Evolutionary conservation across 2,113 vertebrate species (phyloP).

Genomic region (Hippopotamus amphibius): DNA sequence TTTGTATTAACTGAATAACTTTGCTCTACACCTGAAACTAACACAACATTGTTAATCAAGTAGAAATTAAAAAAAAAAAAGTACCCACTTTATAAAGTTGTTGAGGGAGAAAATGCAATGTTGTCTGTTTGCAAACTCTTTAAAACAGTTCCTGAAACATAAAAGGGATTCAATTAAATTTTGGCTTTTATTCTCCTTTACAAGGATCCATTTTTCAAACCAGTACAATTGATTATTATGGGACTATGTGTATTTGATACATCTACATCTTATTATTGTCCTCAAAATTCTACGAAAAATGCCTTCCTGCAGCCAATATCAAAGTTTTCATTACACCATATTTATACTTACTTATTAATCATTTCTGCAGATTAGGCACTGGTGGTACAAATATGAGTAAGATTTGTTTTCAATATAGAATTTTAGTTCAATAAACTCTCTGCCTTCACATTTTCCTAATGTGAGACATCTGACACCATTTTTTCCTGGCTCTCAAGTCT

Average conservation of each 20-base stretch:
- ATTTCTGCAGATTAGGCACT: background rate
- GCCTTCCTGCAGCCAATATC: background rate
- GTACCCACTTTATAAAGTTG: background rate
- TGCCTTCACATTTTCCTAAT: background rate
- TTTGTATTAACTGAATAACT: background rate
- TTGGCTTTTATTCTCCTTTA: background rate
- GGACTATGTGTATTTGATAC: background rate
- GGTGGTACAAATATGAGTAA: background rate
- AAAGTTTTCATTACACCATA: constrained; percentile 36
- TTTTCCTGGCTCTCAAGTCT: background rate
- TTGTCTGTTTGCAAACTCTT: background rate
- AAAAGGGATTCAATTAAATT: constrained; percentile 39
- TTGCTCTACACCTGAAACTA: background rate
- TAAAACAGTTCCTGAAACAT: background rate
- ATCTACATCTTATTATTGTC: background rate
- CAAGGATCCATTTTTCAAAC: constrained; percentile 12
- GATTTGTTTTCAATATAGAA: background rate
- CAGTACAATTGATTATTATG: background rate
- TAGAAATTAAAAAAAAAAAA: background rate
- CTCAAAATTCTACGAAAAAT: constrained; percentile 51
- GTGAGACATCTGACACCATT: background rate
- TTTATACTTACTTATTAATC: background rate
- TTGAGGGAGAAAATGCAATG: background rate
- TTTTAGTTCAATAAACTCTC: background rate
- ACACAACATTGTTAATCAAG: background rate